Conservation (phyloP, 2,888 invertebrate species). For the Drosophila monieri region DNA sequence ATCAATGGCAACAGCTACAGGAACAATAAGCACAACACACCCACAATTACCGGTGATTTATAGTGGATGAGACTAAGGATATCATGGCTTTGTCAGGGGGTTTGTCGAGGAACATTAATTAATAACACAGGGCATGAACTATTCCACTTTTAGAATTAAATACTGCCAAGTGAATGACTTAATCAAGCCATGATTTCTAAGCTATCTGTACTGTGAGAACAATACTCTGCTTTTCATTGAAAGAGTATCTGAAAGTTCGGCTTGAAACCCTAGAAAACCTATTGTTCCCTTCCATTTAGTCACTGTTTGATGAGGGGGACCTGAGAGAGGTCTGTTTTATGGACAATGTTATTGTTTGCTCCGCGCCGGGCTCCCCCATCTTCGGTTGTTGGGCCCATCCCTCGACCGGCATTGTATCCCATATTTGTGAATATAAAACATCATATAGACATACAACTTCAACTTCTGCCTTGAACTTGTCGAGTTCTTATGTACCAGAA, state of each 20-base stretch:
- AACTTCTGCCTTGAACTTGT: constrained; percentile 68
- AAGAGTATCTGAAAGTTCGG: constrained; percentile 5
- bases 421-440: constrained; percentile 53
- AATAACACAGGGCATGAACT: background rate
- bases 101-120: background rate
- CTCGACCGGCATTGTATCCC: constrained; percentile 50
- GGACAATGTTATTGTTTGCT: constrained; percentile 33
- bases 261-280: background rate
- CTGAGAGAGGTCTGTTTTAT: constrained; percentile 25
- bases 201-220: no score
- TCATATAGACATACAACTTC: constrained; percentile 41
- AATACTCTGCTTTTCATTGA: background rate
- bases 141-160: background rate
- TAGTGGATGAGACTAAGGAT: constrained; percentile 41
- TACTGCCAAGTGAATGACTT: no score
- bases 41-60: constrained; percentile 51
- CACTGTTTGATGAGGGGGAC: constrained; percentile 13
- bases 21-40: constrained; percentile 59
- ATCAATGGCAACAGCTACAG: constrained; percentile 36
- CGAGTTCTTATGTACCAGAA: constrained; percentile 48
- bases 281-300: constrained; percentile 24
- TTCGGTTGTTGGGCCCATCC: constrained; percentile 20
- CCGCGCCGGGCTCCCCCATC: constrained; percentile 15
- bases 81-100: constrained; percentile 34
- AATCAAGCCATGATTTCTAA: no score